A percentile compares a stretch with the other conserved stretches of the same genome.
phyloP scores from a whole-genome alignment of 2,113 vertebrate genomes.

The Larimichthys polyactis region DNA sequence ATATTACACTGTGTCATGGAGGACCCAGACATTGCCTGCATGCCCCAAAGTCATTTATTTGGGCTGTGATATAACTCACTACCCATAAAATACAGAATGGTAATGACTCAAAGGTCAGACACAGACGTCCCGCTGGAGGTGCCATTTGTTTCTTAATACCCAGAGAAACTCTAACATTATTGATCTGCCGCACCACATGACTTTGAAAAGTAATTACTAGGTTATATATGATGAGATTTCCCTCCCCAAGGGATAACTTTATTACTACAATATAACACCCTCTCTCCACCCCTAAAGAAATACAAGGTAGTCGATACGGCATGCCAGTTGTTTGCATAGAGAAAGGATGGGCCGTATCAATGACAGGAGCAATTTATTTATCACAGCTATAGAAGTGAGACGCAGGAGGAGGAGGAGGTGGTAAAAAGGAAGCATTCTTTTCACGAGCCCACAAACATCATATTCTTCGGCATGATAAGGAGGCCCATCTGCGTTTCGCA shows the following conservation, averaged over 20 bases:
- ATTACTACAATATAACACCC: conserved; percentile 69
- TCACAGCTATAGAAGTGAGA: conserved; percentile 2
- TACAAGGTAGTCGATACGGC: conserved; percentile 51
- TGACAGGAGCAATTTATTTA: conserved; percentile 46
- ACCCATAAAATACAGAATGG: conserved; percentile 44
- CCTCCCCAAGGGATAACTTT: conserved; percentile 55
- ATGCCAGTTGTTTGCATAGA: conserved; percentile 49
- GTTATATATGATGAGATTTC: conserved; percentile 71
- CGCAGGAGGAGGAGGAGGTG: no score
- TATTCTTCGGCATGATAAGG: conserved; percentile 21
- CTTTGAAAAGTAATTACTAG: conserved; percentile 76
- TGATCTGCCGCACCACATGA: conserved; percentile 60
- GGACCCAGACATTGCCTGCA: background rate
- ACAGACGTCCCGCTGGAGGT: conserved; percentile 43
- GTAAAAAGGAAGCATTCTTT: background rate
- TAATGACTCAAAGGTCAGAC: conserved; percentile 71
- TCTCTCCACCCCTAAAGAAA: conserved; percentile 45
- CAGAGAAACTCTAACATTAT: conserved; percentile 64
- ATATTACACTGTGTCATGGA: conserved; percentile 9
- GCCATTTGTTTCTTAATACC: conserved; percentile 66
- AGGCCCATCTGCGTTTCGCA: conserved; percentile 29
- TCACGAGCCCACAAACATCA: conserved; percentile 17
- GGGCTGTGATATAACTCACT: conserved; percentile 38
- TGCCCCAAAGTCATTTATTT: conserved; percentile 42
- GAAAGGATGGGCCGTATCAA: conserved; percentile 31